A percentile compares a stretch with the other conserved stretches of the same genome.
Evolutionary conservation across 2,113 vertebrate species (phyloP).

Genomic region (Bos taurus): ARS-UCD2.0 NC_037337.1:28114501-28115000

Average conservation of each 20-base stretch:
- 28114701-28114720: neutral
- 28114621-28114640: neutral
- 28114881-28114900: neutral
- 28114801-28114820: neutral
- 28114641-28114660: neutral
- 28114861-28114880: neutral
- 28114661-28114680: neutral
- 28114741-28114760: neutral
- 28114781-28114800: neutral
- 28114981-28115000: neutral
- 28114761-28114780: neutral
- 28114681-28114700: neutral
- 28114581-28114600: neutral
- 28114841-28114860: neutral
- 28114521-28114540: neutral
- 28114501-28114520: neutral
- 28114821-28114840: neutral
- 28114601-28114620: neutral
- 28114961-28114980: neutral
- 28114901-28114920: neutral
- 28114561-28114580: neutral
- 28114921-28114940: neutral
- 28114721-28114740: neutral
- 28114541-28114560: neutral
- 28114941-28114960: neutral